phyloP scores from a whole-genome alignment of 2,888 invertebrate genomes.

The Cremastobaeus sp. region DNA sequence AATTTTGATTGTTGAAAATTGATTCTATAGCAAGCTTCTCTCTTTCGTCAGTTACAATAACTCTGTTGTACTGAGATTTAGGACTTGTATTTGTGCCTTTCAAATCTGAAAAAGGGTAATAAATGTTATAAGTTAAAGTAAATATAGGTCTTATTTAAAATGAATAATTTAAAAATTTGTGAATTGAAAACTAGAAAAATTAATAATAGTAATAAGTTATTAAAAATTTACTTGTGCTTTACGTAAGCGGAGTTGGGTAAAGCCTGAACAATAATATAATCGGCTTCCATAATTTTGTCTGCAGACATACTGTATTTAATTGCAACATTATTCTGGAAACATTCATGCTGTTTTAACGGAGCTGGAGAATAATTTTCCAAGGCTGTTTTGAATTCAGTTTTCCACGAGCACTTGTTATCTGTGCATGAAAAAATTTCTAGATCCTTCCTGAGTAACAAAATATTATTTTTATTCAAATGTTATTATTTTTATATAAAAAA shows the following conservation, averaged over 20 bases:
- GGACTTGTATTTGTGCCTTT: not conserved
- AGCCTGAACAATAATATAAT: not conserved
- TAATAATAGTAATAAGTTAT: not conserved
- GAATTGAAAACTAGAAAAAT: not conserved
- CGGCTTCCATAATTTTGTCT: no score
- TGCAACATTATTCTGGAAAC: constrained; percentile 3
- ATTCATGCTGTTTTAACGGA: no score
- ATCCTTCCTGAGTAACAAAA: no score
- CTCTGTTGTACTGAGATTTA: not conserved
- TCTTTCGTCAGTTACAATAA: not conserved
- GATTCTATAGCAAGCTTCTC: not conserved
- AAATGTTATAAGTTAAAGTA: no score
- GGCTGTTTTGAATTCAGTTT: not conserved
- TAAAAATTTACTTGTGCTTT: constrained; percentile 8
- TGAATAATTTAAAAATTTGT: no score
- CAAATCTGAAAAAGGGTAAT: no score
- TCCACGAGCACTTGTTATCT: constrained; percentile 18
- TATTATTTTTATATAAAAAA: constrained; percentile 6
- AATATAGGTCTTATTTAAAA: no score
- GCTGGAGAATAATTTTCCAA: constrained; percentile 22
- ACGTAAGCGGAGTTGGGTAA: constrained; percentile 10
- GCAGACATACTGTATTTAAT: not conserved
- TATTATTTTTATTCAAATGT: no score
- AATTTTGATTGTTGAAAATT: constrained; percentile 10
- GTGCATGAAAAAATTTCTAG: constrained; percentile 25